Conservation (phyloP, 2,888 invertebrate species). For the Laspeyria flexula region DNA sequence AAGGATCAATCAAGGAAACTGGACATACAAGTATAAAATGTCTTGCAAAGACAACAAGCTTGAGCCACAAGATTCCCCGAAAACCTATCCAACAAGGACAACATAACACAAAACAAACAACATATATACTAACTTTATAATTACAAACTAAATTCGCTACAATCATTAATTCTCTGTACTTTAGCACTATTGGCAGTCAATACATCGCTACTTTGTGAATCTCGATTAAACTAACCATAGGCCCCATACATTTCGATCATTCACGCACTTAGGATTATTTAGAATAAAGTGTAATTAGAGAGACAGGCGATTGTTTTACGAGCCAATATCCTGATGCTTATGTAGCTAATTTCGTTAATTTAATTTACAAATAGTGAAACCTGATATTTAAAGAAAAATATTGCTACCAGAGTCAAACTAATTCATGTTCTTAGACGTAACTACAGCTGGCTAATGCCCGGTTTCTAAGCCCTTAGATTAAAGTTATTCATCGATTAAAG, state of each 20-base stretch:
- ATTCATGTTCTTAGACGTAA: too few species aligned
- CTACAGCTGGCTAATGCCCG: too few species aligned
- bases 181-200: conserved; percentile 10
- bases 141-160: conserved; percentile 5
- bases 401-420: too few species aligned
- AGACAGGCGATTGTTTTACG: background rate
- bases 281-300: background rate
- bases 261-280: conserved; percentile 10
- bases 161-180: background rate
- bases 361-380: too few species aligned
- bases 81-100: too few species aligned
- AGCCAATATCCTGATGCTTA: background rate
- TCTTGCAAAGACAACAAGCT: too few species aligned
- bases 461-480: too few species aligned
- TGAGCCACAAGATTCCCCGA: too few species aligned
- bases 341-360: background rate
- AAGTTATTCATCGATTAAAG: too few species aligned
- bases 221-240: conserved; percentile 13
- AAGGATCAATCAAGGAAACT: too few species aligned
- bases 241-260: conserved; percentile 38
- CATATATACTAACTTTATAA: background rate
- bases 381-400: too few species aligned
- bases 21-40: too few species aligned
- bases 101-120: background rate
- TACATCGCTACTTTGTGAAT: conserved; percentile 5